phyloP scores from a whole-genome alignment of 2,797 vertebrate genomes.

The Heliangelus exortis region DNA sequence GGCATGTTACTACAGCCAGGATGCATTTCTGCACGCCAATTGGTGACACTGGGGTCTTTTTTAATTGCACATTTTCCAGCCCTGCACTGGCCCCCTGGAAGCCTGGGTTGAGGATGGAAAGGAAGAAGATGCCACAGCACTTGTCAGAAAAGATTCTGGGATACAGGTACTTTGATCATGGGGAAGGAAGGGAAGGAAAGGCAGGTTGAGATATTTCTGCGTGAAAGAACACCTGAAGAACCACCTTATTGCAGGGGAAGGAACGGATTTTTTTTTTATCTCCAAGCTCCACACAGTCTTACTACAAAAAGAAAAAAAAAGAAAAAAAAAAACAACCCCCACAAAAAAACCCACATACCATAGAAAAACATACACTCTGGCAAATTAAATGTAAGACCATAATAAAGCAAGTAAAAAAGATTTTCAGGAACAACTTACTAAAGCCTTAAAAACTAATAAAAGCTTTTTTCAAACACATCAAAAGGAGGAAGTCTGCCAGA shows the following conservation, averaged over 20 bases:
- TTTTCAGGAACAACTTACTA: conserved; percentile 66
- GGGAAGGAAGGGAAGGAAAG: not conserved
- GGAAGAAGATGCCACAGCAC: not conserved
- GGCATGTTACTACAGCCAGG: not conserved
- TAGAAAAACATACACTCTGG: conserved; percentile 13
- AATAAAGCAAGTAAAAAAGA: conserved; percentile 55
- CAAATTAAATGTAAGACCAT: conserved; percentile 29
- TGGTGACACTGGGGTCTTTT: fast-evolving
- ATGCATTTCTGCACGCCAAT: not conserved
- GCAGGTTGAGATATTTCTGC: not conserved
- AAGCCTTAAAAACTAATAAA: conserved; percentile 66
- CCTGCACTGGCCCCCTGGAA: not conserved
- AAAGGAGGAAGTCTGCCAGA: conserved; percentile 59
- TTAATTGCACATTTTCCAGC: not conserved
- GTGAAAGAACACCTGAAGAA: not conserved
- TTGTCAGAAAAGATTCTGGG: not conserved
- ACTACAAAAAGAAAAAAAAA: not conserved
- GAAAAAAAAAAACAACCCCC: too few species aligned
- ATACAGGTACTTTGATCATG: not conserved
- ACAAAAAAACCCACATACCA: too few species aligned
- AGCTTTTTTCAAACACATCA: conserved; percentile 55
- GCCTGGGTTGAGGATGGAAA: not conserved
- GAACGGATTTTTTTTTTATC: not conserved
- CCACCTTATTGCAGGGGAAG: not conserved
- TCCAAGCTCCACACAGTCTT: not conserved